These are phyloP conservation scores for Mythimna ferrago DNA, from an alignment of 2,888 invertebrate genomes.

Conservation along the genomic window DNA sequence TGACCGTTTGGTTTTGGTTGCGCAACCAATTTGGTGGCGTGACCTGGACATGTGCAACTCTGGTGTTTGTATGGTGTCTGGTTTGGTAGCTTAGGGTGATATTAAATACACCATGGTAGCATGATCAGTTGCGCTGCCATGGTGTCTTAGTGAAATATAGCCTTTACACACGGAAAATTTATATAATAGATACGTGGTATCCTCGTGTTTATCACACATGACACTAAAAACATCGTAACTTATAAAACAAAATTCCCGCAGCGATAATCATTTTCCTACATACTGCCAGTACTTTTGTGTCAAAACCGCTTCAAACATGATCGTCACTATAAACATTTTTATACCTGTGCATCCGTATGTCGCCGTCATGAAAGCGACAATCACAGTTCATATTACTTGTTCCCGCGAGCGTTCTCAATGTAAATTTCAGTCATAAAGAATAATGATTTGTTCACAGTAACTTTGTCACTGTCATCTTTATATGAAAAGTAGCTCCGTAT, in stretches of 20 bases:
- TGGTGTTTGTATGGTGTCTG: no score
- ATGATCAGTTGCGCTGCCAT: no score
- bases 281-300: neutral
- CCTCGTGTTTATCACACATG: neutral
- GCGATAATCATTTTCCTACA: neutral
- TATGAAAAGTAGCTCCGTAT: constrained; percentile 45
- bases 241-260: neutral
- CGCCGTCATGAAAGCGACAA: constrained; percentile 62
- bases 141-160: no score
- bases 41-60: no score
- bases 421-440: constrained; percentile 74
- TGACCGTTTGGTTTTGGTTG: no score
- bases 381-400: constrained; percentile 71
- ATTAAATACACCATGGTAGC: no score
- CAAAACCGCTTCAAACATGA: neutral
- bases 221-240: neutral
- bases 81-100: no score
- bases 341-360: constrained; percentile 23
- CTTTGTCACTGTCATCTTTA: constrained; percentile 57
- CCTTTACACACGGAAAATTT: no score
- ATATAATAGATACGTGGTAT: no score
- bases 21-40: no score
- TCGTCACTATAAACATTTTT: constrained; percentile 18
- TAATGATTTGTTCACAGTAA: constrained; percentile 72
- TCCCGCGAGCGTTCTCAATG: constrained; percentile 69